Conservation (phyloP, 2,113 vertebrate genomes). For the Piprites chloris region DNA sequence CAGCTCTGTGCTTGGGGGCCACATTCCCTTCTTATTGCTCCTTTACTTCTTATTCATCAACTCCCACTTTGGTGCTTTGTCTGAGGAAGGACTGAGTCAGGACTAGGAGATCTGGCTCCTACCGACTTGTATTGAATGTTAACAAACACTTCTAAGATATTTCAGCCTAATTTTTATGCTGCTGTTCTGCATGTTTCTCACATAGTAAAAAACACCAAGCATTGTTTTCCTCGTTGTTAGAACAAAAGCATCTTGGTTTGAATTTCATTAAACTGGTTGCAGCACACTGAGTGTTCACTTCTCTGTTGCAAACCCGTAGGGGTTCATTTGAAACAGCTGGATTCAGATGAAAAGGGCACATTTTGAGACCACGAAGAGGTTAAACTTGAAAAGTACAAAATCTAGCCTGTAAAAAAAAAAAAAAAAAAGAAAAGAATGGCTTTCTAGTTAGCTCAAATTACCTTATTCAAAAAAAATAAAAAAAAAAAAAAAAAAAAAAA, state of each 20-base stretch:
- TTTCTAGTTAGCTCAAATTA: too few species aligned
- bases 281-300: not conserved
- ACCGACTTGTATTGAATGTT: not conserved
- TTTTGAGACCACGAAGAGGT: constrained; percentile 31
- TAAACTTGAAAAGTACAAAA: constrained; percentile 48
- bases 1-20: not conserved
- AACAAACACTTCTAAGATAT: not conserved
- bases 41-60: not conserved
- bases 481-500: too few species aligned
- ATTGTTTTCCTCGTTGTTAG: not conserved
- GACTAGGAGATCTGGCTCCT: not conserved
- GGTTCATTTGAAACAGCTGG: constrained; percentile 26
- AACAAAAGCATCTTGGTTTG: not conserved
- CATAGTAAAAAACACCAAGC: not conserved
- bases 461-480: too few species aligned
- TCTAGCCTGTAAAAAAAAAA: constrained; percentile 49
- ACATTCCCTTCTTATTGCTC: not conserved
- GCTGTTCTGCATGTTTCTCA: not conserved
- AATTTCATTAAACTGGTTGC: not conserved
- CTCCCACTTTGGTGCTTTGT: constrained; percentile 39
- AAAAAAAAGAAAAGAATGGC: too few species aligned
- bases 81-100: not conserved
- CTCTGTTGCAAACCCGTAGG: not conserved
- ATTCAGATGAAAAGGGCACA: constrained; percentile 1
- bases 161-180: not conserved